phyloP scores from a whole-genome alignment of 1,140 invertebrate genomes.

The Vanessa atalanta region DNA sequence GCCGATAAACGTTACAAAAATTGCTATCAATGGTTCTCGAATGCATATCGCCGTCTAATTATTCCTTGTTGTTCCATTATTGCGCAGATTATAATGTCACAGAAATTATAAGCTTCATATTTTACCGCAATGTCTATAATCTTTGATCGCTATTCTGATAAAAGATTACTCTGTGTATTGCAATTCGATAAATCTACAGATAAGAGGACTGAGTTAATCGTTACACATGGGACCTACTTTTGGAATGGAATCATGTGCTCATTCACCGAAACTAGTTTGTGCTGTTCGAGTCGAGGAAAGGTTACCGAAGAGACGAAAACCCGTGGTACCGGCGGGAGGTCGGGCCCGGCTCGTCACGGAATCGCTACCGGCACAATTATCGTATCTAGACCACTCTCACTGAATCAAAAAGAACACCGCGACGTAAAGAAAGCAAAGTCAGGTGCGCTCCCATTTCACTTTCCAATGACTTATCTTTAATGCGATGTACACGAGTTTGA shows the following conservation, averaged over 20 bases:
- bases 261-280: conserved; percentile 27
- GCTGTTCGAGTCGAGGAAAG: conserved; percentile 25
- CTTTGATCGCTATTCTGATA: background rate
- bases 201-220: background rate
- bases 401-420: conserved; percentile 78
- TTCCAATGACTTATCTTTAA: conserved; percentile 72
- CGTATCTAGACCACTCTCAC: conserved; percentile 79
- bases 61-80: too few relatives aligned
- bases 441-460: conserved; percentile 79
- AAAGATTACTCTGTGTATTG: background rate
- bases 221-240: conserved; percentile 20
- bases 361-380: conserved; percentile 76
- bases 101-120: background rate
- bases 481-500: conserved; percentile 42
- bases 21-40: conserved; percentile 20
- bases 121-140: too few relatives aligned
- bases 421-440: conserved; percentile 75
- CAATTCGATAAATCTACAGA: background rate
- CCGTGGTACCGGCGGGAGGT: conserved; percentile 48
- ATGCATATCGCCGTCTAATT: too few relatives aligned
- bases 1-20: conserved; percentile 21
- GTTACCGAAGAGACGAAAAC: conserved; percentile 26
- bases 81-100: background rate
- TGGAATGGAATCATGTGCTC: conserved; percentile 2
- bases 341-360: conserved; percentile 62